Conservation (phyloP, 2,113 vertebrate species). For the Rhabdornis inornatus region DNA sequence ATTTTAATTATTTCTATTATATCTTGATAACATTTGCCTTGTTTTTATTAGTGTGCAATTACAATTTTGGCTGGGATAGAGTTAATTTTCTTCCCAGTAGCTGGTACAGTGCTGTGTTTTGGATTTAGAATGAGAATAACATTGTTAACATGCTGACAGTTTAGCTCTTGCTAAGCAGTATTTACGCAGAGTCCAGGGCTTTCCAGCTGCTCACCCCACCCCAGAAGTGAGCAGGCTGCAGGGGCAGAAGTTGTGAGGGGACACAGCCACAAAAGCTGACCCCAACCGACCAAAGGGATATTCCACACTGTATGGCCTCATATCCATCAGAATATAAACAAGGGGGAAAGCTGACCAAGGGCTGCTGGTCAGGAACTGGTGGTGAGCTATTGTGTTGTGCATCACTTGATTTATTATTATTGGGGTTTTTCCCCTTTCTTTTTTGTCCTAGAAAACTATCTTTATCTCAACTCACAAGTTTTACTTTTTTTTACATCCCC, state of each 20-base stretch:
- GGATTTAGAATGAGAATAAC: neutral
- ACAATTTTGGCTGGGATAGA: neutral
- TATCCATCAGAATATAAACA: neutral
- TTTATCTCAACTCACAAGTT: neutral
- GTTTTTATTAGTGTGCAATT: neutral
- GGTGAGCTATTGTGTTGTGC: neutral
- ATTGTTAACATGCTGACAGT: rapidly evolving
- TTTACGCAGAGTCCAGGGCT: neutral
- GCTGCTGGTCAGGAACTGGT: neutral
- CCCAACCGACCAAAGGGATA: rapidly evolving
- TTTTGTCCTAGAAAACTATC: neutral
- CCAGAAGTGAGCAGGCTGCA: neutral
- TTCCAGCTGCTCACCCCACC: neutral
- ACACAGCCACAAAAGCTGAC: neutral
- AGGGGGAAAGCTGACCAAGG: neutral
- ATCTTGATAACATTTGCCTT: neutral
- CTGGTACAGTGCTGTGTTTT: neutral
- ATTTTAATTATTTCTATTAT: neutral
- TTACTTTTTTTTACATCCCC: neutral
- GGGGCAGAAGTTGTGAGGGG: neutral
- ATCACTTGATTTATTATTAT: neutral
- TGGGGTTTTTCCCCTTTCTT: neutral
- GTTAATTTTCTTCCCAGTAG: neutral
- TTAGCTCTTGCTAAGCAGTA: neutral
- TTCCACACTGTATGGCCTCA: neutral